A percentile compares a stretch with the other conserved stretches of the same genome.
phyloP scores from a whole-genome alignment of 2,797 vertebrate genomes.

The Enteromius anoplus region DNA sequence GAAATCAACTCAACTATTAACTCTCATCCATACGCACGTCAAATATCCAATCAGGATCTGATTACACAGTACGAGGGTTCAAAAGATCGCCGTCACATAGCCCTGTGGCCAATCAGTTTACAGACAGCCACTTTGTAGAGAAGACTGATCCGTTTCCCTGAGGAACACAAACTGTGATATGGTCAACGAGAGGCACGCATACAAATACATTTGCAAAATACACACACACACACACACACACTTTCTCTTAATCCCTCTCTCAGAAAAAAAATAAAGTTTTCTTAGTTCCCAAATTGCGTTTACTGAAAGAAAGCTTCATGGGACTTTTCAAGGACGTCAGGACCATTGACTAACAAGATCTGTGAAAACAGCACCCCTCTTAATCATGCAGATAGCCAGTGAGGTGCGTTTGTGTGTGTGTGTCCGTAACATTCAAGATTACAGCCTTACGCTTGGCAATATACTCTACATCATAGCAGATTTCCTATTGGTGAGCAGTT shows the following conservation, averaged over 20 bases:
- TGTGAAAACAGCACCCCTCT: background rate
- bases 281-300: conserved; percentile 60
- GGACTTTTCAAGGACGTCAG: conserved; percentile 76
- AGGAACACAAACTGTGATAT: conserved; percentile 72
- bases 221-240: conserved; percentile 32
- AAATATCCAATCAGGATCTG: conserved; percentile 36
- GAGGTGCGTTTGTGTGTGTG: conserved; percentile 1
- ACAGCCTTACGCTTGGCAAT: conserved; percentile 35
- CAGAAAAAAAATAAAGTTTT: conserved; percentile 72
- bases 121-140: conserved; percentile 57
- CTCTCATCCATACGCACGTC: conserved; percentile 2
- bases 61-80: conserved; percentile 59
- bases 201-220: background rate
- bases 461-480: conserved; percentile 28
- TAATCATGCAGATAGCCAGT: conserved; percentile 8
- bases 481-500: conserved; percentile 2
- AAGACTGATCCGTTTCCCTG: conserved; percentile 72
- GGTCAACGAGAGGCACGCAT: conserved; percentile 54
- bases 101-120: conserved; percentile 53
- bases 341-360: conserved; percentile 61
- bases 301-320: conserved; percentile 56
- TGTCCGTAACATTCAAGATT: conserved; percentile 28
- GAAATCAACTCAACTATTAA: conserved; percentile 36
- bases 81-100: conserved; percentile 49
- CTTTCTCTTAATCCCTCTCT: background rate